Conservation (phyloP, 2,797 vertebrate genomes). For the Tapera naevia region DNA sequence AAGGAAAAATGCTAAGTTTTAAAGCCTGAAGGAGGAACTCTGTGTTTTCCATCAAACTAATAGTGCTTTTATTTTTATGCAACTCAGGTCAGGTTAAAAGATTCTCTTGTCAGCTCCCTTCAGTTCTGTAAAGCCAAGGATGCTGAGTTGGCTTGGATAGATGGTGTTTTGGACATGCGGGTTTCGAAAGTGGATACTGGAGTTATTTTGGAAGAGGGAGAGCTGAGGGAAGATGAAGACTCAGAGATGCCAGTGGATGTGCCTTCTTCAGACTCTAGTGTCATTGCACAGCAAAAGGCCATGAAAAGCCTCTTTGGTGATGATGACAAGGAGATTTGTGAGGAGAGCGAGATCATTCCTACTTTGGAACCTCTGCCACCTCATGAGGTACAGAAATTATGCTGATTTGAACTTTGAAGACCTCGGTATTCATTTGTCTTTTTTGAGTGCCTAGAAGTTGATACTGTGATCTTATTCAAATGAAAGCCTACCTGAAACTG, state of each 20-base stretch:
- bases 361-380: constrained; percentile 92
- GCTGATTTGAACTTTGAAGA: background rate
- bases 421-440: background rate
- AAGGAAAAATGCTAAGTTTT: background rate
- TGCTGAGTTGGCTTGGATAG: constrained; percentile 96
- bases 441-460: background rate
- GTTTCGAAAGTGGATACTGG: constrained; percentile 97
- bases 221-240: constrained; percentile 88
- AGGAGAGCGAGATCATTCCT: constrained; percentile 95
- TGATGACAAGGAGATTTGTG: constrained; percentile 90
- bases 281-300: constrained; percentile 86
- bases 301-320: constrained; percentile 96
- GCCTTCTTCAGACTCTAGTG: constrained; percentile 79
- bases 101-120: constrained; percentile 97
- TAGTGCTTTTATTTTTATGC: background rate
- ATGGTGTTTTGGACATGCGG: constrained; percentile 96
- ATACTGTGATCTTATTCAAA: background rate
- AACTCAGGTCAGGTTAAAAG: constrained; percentile 92
- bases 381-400: constrained; percentile 82
- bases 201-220: constrained; percentile 92
- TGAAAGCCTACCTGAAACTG: background rate
- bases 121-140: constrained; percentile 98
- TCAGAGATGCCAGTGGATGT: constrained; percentile 86
- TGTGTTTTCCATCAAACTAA: background rate
- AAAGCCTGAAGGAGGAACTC: background rate